A percentile compares a stretch with the other conserved stretches of the same genome.
Conservation (phyloP, 1,140 invertebrate species). For the Pseudomyrmex sp. region DNA sequence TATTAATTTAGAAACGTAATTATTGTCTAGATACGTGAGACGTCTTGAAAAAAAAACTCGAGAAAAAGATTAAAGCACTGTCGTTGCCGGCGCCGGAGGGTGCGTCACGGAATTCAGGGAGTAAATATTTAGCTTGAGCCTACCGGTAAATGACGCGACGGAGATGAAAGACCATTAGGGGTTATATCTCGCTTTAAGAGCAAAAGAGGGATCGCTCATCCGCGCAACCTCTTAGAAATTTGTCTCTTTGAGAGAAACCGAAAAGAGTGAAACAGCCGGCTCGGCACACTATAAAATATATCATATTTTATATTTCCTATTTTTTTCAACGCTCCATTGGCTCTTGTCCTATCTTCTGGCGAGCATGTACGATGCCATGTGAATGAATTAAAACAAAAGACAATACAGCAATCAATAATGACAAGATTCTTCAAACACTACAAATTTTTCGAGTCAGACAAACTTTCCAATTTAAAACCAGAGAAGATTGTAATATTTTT, state of each 20-base stretch:
- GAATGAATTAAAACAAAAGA: slow-evolving; percentile 28
- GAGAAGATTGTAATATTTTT: background rate
- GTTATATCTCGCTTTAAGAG: slow-evolving; percentile 59
- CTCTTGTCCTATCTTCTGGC: background rate
- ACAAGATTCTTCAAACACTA: background rate
- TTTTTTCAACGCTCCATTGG: slow-evolving; percentile 5
- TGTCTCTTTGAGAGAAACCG: slow-evolving; percentile 11
- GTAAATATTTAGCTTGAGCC: slow-evolving; percentile 63
- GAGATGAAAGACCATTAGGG: slow-evolving; percentile 63
- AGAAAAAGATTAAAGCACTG: slow-evolving; percentile 11
- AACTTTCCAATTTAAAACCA: background rate
- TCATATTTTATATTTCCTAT: slow-evolving; percentile 52
- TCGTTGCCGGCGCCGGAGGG: slow-evolving; percentile 11
- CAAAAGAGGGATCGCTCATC: slow-evolving; percentile 38
- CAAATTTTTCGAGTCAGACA: background rate
- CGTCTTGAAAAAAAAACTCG: slow-evolving; percentile 34
- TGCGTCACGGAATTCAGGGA: background rate
- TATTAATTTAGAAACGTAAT: slow-evolving; percentile 14
- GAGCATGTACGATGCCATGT: slow-evolving; percentile 7
- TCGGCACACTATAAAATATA: slow-evolving; percentile 62
- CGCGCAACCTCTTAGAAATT: slow-evolving; percentile 4
- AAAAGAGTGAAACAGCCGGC: slow-evolving; percentile 47
- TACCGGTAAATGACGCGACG: slow-evolving; percentile 61
- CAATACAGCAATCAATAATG: background rate
- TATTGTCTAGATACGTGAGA: slow-evolving; percentile 29